phyloP scores from a whole-genome alignment of 1,140 invertebrate species.

The Bradynema listronoti region DNA sequence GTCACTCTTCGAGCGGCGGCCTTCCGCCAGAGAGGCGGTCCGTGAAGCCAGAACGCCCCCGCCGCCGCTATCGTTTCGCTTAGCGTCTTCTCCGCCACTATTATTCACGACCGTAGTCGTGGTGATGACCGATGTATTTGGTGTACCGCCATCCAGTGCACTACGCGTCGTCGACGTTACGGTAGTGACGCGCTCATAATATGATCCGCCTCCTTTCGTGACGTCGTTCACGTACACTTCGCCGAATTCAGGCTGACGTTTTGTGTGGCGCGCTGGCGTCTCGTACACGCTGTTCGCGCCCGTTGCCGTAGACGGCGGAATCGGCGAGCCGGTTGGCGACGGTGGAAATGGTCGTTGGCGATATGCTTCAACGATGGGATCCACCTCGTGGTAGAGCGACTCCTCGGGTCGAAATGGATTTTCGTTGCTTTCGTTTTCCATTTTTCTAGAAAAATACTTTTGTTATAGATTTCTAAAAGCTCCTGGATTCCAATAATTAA shows the following conservation, averaged over 20 bases:
- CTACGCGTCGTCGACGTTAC: too few species aligned
- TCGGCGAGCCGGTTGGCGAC: conserved; percentile 39
- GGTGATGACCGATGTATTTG: conserved; percentile 7
- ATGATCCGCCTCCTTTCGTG: not conserved
- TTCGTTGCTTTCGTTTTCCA: conserved; percentile 38
- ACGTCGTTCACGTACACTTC: not conserved
- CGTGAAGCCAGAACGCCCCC: too few species aligned
- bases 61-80: conserved; percentile 4
- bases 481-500: too few species aligned
- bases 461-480: too few species aligned
- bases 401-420: conserved; percentile 48
- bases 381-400: conserved; percentile 44
- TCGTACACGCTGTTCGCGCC: conserved; percentile 19
- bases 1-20: not conserved
- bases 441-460: conserved; percentile 33
- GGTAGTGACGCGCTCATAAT: too few species aligned
- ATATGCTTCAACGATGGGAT: conserved; percentile 46
- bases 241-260: not conserved
- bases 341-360: conserved; percentile 40
- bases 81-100: too few species aligned
- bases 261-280: conserved; percentile 22
- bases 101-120: not conserved
- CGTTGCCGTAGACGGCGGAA: conserved; percentile 17
- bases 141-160: too few species aligned
- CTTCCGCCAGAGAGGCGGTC: too few species aligned